These are phyloP conservation scores for Antechinus stuartii DNA, from an alignment of 2,113 vertebrate genomes.

Conservation along the genomic window DNA sequence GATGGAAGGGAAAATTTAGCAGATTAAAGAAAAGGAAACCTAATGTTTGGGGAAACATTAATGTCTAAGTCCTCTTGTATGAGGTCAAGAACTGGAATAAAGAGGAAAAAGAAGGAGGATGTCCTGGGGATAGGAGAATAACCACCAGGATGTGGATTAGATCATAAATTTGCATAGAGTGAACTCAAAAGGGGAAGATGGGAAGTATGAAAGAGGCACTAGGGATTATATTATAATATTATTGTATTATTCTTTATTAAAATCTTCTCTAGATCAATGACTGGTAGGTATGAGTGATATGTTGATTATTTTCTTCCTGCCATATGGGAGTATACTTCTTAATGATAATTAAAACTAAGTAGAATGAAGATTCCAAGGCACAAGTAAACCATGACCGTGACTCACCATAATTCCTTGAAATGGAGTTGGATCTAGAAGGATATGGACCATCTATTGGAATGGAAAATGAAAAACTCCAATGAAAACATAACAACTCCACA, in stretches of 20 bases:
- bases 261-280: background rate
- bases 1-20: background rate
- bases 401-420: background rate
- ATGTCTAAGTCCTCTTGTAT: background rate
- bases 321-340: background rate
- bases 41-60: no score
- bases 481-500: background rate
- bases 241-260: no score
- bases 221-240: background rate
- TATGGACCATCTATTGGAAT: background rate
- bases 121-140: background rate
- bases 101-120: background rate
- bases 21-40: background rate
- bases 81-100: background rate
- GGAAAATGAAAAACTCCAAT: background rate
- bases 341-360: background rate
- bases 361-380: background rate
- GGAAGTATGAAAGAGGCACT: background rate
- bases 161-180: background rate
- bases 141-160: background rate
- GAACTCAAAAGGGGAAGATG: background rate
- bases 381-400: background rate
- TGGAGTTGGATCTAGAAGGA: background rate
- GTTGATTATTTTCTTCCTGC: background rate
- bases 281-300: background rate